phyloP scores from a whole-genome alignment of 2,113 vertebrate genomes.

The Hippopotamus amphibius region DNA sequence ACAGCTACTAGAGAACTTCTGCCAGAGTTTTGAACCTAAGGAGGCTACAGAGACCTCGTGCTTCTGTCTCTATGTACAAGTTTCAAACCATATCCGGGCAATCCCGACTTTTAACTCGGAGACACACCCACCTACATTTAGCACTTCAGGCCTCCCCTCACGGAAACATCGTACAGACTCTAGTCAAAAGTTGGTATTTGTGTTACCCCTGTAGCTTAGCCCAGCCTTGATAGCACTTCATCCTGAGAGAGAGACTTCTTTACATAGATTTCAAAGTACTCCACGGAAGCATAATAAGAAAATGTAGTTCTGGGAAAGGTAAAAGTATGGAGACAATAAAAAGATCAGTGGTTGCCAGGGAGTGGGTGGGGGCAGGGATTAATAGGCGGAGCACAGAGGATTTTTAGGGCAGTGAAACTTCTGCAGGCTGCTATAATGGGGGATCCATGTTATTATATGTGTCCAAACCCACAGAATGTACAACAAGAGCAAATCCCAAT shows the following conservation, averaged over 20 bases:
- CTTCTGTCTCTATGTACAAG: not conserved
- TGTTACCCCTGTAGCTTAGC: not conserved
- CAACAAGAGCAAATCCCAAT: not conserved
- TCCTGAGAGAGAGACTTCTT: not conserved
- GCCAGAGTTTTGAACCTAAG: not conserved
- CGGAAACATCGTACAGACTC: not conserved
- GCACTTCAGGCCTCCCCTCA: not conserved
- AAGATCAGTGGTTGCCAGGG: not conserved
- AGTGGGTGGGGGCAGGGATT: not conserved
- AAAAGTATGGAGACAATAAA: not conserved
- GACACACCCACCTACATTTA: not conserved
- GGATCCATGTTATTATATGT: not conserved
- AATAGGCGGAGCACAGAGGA: not conserved
- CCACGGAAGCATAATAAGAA: constrained; percentile 17
- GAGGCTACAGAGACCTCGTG: not conserved
- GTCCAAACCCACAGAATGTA: not conserved
- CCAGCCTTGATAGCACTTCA: not conserved
- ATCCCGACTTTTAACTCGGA: not conserved
- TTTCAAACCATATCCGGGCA: not conserved
- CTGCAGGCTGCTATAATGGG: not conserved
- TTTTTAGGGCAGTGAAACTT: not conserved
- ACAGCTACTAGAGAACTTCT: not conserved
- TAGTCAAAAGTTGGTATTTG: not conserved
- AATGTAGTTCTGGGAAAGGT: not conserved
- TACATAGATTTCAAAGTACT: constrained; percentile 5